Base-by-base conservation (phyloP, 2,888 invertebrate genomes). In the Caenorhabditis japonica region DNA sequence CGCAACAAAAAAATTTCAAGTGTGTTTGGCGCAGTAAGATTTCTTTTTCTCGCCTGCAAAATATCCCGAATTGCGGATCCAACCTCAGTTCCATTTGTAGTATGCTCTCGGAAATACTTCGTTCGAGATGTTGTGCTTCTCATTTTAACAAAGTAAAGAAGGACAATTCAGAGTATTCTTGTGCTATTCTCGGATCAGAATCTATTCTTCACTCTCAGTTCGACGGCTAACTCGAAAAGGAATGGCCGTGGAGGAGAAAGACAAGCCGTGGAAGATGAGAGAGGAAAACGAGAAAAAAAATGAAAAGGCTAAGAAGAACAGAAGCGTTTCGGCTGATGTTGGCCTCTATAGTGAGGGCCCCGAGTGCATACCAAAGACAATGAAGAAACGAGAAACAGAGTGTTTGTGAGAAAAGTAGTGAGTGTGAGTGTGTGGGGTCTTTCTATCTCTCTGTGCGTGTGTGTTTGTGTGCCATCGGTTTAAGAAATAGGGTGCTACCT, bases 331-430 rank as follows among this genome's bases (percentile, higher is more conserved):
- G 5, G 30, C 10, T 30, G 17, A 27, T 33, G 56, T 34, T 47
- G 49, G 49, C 55, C 41, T 56, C 21, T 41, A 49, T 39, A 53
- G 39, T 49, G 25, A 34, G 17, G 64, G 64, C 44, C 47, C 64
- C 62, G 47, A 64, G 44, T 46, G 55, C 62, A 64, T 64, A 64
- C 64, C 55, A 56, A 64, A 64, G 64, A 64, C 64, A 64, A 64
- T 64, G 64, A 55, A 55, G 55, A 56, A 64, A 49, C 27, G 64
- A 64, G 64, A 55, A 55, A 56, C 55, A 64, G 64, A 56, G 64
- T 41, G 55, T 64, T 55, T 64, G 64, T 56, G 64, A 30, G 56
- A 56, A 38, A 49, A 47, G 64, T 56, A 64, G 64, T 47, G 55
- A 49, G 56, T 64, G 64, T 39, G 62, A 34, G 34, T 49, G 21